Evolutionary conservation across 1,140 invertebrate genomes (phyloP).

Genomic region (Nixonia krombeini): DNA sequence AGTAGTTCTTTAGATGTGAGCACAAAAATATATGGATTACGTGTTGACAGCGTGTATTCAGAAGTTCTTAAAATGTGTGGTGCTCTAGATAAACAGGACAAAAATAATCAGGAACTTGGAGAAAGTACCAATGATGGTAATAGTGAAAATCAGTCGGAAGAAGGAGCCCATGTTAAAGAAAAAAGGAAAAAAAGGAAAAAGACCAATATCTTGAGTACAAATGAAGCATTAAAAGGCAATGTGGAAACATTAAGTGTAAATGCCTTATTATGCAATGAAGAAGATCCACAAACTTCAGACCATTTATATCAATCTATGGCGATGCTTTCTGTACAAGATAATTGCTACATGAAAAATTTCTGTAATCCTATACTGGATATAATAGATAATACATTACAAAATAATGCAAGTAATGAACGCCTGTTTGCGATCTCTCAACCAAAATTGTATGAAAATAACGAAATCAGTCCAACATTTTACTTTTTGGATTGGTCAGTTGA

Average conservation of each 20-base stretch:
- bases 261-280: conserved; percentile 26
- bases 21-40: conserved; percentile 84
- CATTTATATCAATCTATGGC: conserved; percentile 50
- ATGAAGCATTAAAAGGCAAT: conserved; percentile 63
- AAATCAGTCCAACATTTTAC: conserved; percentile 41
- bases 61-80: conserved; percentile 83
- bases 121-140: not conserved
- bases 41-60: conserved; percentile 84
- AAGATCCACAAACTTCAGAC: conserved; percentile 55
- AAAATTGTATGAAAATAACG: conserved; percentile 29
- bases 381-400: not conserved
- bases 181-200: conserved; percentile 58
- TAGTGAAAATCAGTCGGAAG: not conserved
- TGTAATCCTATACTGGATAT: conserved; percentile 50
- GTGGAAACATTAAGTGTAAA: conserved; percentile 56
- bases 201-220: conserved; percentile 52
- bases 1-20: conserved; percentile 86
- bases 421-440: conserved; percentile 5
- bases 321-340: conserved; percentile 48
- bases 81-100: conserved; percentile 71
- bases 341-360: conserved; percentile 45
- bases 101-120: conserved; percentile 50
- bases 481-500: conserved; percentile 50
- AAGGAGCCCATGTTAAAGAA: conserved; percentile 42
- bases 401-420: not conserved